These are phyloP conservation scores for Hyphantria cunea DNA, from an alignment of 1,140 invertebrate species.

Conservation along the genomic window DNA sequence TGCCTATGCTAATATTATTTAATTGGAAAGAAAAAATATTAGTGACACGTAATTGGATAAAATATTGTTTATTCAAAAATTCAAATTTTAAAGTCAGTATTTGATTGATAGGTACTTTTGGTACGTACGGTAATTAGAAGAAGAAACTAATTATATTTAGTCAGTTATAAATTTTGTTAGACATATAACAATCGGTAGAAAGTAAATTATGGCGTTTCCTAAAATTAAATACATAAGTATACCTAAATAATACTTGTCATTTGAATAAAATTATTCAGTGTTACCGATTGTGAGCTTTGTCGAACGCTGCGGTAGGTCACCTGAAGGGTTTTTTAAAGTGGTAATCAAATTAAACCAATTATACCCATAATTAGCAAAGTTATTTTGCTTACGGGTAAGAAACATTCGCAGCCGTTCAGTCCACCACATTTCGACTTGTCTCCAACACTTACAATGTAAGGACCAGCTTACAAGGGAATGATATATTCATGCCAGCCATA, in stretches of 20 bases:
- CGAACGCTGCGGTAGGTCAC: slow-evolving; percentile 41
- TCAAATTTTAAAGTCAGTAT: too few relatives aligned
- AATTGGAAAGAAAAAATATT: too few relatives aligned
- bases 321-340: slow-evolving; percentile 19
- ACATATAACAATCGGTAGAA: not conserved
- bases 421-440: slow-evolving; percentile 41
- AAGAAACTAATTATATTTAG: too few relatives aligned
- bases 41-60: too few relatives aligned
- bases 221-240: not conserved
- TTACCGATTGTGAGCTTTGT: too few relatives aligned
- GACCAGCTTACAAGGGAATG: slow-evolving; percentile 41
- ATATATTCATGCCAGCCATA: slow-evolving; percentile 22
- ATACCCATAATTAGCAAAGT: slow-evolving; percentile 32
- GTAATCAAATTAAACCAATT: slow-evolving; percentile 40
- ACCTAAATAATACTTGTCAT: too few relatives aligned
- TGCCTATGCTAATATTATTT: too few relatives aligned
- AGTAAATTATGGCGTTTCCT: not conserved
- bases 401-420: slow-evolving; percentile 36
- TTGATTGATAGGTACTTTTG: too few relatives aligned
- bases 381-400: slow-evolving; percentile 31
- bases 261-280: too few relatives aligned
- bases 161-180: slow-evolving; percentile 3
- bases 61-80: too few relatives aligned
- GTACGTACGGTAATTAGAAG: not conserved
- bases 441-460: slow-evolving; percentile 52